These are phyloP conservation scores for Meles meles DNA, from an alignment of 2,113 vertebrate genomes.

Conservation along the genomic window DNA sequence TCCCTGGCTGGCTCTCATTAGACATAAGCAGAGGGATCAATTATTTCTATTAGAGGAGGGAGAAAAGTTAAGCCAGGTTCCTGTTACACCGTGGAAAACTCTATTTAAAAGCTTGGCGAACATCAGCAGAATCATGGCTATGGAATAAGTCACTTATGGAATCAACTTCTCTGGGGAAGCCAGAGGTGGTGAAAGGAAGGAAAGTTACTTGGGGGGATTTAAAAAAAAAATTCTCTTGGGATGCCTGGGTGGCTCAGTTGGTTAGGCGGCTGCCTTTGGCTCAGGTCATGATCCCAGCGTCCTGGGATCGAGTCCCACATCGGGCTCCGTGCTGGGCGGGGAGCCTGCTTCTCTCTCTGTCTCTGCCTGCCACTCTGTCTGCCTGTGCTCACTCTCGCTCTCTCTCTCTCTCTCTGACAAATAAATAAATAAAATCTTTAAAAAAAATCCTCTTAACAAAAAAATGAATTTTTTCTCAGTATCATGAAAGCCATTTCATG, in stretches of 20 bases:
- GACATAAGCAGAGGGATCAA: conserved; percentile 45
- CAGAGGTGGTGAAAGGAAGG: background rate
- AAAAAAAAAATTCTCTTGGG: no score
- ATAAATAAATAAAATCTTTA: no score
- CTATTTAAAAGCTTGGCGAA: background rate
- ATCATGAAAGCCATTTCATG: background rate
- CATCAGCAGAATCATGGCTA: background rate
- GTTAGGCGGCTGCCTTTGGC: no score
- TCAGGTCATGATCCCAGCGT: no score
- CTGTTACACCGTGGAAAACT: background rate
- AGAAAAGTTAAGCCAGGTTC: background rate
- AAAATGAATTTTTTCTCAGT: background rate
- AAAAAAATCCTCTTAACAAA: background rate
- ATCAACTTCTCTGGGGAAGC: background rate
- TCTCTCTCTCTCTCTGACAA: no score
- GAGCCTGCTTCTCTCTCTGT: no score
- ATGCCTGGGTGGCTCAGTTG: no score
- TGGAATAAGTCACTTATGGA: background rate
- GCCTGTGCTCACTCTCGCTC: no score
- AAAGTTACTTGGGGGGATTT: background rate
- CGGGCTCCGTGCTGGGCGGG: no score
- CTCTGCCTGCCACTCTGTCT: no score
- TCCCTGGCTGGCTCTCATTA: background rate
- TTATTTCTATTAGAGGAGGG: conserved; percentile 25
- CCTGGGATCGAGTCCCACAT: no score